Base-by-base conservation (phyloP, 2,797 vertebrate genomes). In the Malurus splendens region DNA sequence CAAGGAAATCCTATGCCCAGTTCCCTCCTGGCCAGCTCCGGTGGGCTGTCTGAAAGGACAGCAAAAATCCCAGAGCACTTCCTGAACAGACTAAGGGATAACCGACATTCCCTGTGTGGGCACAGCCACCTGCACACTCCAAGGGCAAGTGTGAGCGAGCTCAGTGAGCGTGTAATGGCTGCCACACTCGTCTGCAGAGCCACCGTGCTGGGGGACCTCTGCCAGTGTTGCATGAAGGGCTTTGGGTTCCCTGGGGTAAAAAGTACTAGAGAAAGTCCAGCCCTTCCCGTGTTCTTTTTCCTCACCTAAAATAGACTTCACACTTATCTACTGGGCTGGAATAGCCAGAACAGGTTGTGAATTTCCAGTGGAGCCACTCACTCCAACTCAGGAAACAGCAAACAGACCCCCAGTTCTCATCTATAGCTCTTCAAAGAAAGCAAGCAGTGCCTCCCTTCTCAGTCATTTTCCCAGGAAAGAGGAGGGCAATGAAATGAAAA, bases 201-300 rank as follows among this genome's bases (percentile, higher is more conserved):
- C 78, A 72, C 85, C 0, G 6, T 3, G 1, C 85, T 82, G 32
- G 38, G 91, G 86, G 45, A 82, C 60, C 82, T 94, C 95, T 87
- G 89, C n/a, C 91, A 84, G 64, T 54, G 71, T 82, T 94, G 89
- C 92, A 71, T 91, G 90, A 95, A 96, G 87, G 89, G 66, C 87
- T 94, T 94, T 51, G 82, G 65, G 44, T 9, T 94, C 89, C 67
- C 91, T 82, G 83, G 87, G 66, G 83, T 60, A n/a, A 85, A 92
- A 86, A 87, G 18, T 61, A 47, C 87, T 65, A 64, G 54, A 82
- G 78, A 91, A 93, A 93, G 54, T 62, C 80, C 86, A 92, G 41
- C 27, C 65, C 39, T 80, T 89, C 45, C 13, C 57, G 81, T 67
- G 36, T 45, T 90, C 72, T 82, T 19, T 75, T 91, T 92, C 55